phyloP scores from a whole-genome alignment of 2,888 invertebrate species.

The Trichogramma dendrolimi region DNA sequence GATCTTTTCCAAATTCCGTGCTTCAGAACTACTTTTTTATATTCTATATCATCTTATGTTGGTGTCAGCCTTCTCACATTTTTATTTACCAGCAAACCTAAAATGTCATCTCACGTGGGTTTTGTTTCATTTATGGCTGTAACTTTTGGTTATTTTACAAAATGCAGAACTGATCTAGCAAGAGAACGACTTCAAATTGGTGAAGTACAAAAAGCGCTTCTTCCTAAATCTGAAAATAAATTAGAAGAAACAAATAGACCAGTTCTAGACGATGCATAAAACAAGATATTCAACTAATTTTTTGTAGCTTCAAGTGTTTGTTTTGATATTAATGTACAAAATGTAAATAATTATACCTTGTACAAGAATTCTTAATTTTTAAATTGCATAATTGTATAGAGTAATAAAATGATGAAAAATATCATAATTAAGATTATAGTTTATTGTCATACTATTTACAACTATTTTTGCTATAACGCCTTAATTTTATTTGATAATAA shows the following conservation, averaged over 20 bases:
- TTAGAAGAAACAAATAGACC: conserved; percentile 1
- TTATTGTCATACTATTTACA: neutral
- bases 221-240: neutral
- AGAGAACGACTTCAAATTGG: neutral
- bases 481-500: neutral
- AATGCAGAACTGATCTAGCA: conserved; percentile 16
- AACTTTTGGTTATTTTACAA: conserved; percentile 19
- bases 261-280: conserved; percentile 8
- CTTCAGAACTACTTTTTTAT: conserved; percentile 27
- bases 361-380: neutral
- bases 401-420: neutral
- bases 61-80: conserved; percentile 24
- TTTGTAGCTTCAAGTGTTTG: neutral
- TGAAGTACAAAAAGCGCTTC: neutral
- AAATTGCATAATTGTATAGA: neutral
- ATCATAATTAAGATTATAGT: neutral
- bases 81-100: conserved; percentile 29
- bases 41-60: conserved; percentile 27
- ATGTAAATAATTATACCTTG: conserved; percentile 19
- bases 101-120: conserved; percentile 24
- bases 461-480: neutral
- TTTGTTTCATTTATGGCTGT: conserved; percentile 24
- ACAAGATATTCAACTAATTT: neutral
- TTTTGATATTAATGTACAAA: conserved; percentile 16
- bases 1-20: conserved; percentile 29